These are phyloP conservation scores for Brachionichthys hirsutus DNA, from an alignment of 2,113 vertebrate species.

Conservation along the genomic window DNA sequence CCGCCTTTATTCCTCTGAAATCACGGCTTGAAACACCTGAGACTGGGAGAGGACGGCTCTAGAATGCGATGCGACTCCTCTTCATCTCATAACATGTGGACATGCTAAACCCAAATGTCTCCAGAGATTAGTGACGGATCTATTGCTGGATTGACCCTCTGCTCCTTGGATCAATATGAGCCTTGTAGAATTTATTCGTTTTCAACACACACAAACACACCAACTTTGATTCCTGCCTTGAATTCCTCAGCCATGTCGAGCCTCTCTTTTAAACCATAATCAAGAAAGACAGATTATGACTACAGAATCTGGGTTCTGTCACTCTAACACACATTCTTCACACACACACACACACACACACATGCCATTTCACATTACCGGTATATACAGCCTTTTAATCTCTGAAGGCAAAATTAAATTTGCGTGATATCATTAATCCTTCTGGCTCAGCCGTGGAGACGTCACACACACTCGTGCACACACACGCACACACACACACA, in stretches of 20 bases:
- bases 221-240: not conserved
- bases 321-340: not conserved
- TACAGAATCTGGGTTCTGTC: slow-evolving; percentile 28
- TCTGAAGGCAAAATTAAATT: slow-evolving; percentile 49
- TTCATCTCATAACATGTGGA: slow-evolving; percentile 36
- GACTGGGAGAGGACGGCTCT: not conserved
- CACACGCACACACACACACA: not conserved
- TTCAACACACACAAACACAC: slow-evolving; percentile 16
- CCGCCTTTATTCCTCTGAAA: slow-evolving; percentile 27
- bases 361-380: slow-evolving; percentile 26
- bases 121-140: slow-evolving; percentile 57
- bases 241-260: slow-evolving; percentile 12
- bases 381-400: slow-evolving; percentile 42
- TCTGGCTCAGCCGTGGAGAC: slow-evolving; percentile 21
- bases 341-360: not conserved
- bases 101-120: slow-evolving; percentile 51
- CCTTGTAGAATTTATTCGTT: slow-evolving; percentile 51
- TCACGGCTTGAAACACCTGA: not conserved
- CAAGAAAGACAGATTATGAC: slow-evolving; percentile 37
- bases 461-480: not conserved
- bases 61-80: slow-evolving; percentile 17
- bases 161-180: slow-evolving; percentile 47
- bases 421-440: slow-evolving; percentile 62
- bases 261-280: slow-evolving; percentile 33
- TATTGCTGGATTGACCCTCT: slow-evolving; percentile 47